These are phyloP conservation scores for Synanthedon formicaeformis DNA, from an alignment of 2,888 invertebrate species.

Conservation along the genomic window DNA sequence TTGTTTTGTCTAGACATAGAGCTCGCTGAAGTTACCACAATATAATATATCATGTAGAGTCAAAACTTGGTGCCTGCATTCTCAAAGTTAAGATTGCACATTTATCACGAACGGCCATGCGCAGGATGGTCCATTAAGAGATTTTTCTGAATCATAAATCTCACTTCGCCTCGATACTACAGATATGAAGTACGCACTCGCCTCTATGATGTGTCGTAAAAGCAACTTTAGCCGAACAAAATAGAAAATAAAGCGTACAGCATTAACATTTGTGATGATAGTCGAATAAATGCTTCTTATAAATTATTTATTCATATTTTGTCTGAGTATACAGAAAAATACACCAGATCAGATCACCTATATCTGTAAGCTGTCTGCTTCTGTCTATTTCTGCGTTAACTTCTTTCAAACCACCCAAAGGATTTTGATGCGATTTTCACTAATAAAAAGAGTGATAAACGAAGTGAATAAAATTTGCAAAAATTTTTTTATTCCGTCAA, in stretches of 20 bases:
- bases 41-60: slow-evolving; percentile 57
- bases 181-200: slow-evolving; percentile 51
- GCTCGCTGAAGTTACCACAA: slow-evolving; percentile 34
- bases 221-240: slow-evolving; percentile 6
- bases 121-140: slow-evolving; percentile 65
- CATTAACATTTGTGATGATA: not conserved
- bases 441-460: no score
- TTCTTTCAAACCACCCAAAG: no score
- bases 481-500: no score
- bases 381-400: no score
- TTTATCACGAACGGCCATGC: slow-evolving; percentile 62
- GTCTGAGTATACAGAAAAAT: no score
- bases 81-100: slow-evolving; percentile 68
- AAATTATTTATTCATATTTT: no score
- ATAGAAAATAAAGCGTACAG: slow-evolving; percentile 6
- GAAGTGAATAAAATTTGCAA: no score
- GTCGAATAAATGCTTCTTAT: not conserved
- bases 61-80: slow-evolving; percentile 64
- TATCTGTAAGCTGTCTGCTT: no score
- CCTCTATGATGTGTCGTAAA: slow-evolving; percentile 7
- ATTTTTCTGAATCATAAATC: slow-evolving; percentile 69
- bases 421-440: no score
- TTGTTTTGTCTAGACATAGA: not conserved
- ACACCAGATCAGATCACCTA: no score
- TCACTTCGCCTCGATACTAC: slow-evolving; percentile 62